These are phyloP conservation scores for Bombylius major DNA, from an alignment of 2,888 invertebrate genomes.

Conservation along the genomic window DNA sequence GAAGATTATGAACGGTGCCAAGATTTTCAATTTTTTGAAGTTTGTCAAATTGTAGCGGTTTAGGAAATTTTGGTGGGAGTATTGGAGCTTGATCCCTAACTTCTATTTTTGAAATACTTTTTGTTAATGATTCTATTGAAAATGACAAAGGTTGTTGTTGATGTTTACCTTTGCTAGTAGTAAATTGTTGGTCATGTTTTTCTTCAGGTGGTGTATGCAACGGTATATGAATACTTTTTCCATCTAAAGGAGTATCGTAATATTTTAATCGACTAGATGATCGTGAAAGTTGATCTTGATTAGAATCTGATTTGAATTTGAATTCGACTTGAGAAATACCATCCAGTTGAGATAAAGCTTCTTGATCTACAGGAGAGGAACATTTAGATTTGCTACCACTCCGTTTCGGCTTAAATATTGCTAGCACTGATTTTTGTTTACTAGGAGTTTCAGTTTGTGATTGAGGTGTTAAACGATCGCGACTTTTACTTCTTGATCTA, in stretches of 20 bases:
- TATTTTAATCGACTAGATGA: constrained; percentile 39
- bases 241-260: constrained; percentile 51
- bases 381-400: constrained; percentile 38
- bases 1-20: constrained; percentile 47
- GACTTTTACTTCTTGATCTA: constrained; percentile 53
- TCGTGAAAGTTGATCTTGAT: constrained; percentile 18
- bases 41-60: constrained; percentile 17
- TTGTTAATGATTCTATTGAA: background rate
- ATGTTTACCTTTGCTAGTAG: constrained; percentile 14
- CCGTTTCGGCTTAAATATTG: constrained; percentile 50
- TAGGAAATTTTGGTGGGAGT: constrained; percentile 10
- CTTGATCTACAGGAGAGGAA: constrained; percentile 31
- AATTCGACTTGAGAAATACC: constrained; percentile 39
- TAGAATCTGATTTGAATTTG: constrained; percentile 25
- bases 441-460: constrained; percentile 45
- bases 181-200: constrained; percentile 33
- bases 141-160: constrained; percentile 6
- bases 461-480: constrained; percentile 29
- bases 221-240: constrained; percentile 55
- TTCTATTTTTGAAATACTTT: constrained; percentile 2
- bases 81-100: constrained; percentile 3
- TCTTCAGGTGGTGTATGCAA: constrained; percentile 63
- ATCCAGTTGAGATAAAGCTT: constrained; percentile 26
- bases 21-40: constrained; percentile 31
- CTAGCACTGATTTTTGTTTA: constrained; percentile 54